Conservation (phyloP, 2,797 vertebrate species). For the Astyanax mexicanus region DNA sequence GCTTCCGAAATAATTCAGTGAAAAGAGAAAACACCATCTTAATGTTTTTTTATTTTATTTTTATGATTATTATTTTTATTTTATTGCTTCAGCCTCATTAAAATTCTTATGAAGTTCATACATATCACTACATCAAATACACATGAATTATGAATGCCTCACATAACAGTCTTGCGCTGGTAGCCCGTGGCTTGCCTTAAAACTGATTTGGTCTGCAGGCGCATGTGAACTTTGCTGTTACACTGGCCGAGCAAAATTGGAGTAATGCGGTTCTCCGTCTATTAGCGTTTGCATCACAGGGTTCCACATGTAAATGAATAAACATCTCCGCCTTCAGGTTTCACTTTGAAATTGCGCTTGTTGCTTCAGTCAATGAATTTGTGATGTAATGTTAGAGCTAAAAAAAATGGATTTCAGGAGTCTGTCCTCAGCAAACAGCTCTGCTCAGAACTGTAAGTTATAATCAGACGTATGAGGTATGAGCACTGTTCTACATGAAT, state of each 20-base stretch:
- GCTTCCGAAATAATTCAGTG: slow-evolving; percentile 68
- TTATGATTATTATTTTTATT: slow-evolving; percentile 58
- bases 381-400: slow-evolving; percentile 67
- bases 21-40: slow-evolving; percentile 72
- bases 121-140: slow-evolving; percentile 87
- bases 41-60: slow-evolving; percentile 65
- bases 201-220: slow-evolving; percentile 73
- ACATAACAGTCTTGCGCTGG: slow-evolving; percentile 79
- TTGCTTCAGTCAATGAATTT: slow-evolving; percentile 72
- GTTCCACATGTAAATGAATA: slow-evolving; percentile 73
- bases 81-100: slow-evolving; percentile 79
- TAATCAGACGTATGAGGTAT: slow-evolving; percentile 17
- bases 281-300: slow-evolving; percentile 79
- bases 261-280: slow-evolving; percentile 79
- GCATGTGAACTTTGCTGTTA: slow-evolving; percentile 84
- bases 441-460: slow-evolving; percentile 50
- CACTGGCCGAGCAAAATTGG: slow-evolving; percentile 80
- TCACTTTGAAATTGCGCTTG: slow-evolving; percentile 72
- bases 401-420: slow-evolving; percentile 63
- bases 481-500: background rate
- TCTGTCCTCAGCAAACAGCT: slow-evolving; percentile 46
- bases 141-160: slow-evolving; percentile 88
- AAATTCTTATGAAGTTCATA: slow-evolving; percentile 85
- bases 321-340: slow-evolving; percentile 75
- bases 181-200: slow-evolving; percentile 83